A percentile compares a stretch with the other conserved stretches of the same genome.
Conservation (phyloP, 2,888 invertebrate genomes). For the Druceiella hillmani region DNA sequence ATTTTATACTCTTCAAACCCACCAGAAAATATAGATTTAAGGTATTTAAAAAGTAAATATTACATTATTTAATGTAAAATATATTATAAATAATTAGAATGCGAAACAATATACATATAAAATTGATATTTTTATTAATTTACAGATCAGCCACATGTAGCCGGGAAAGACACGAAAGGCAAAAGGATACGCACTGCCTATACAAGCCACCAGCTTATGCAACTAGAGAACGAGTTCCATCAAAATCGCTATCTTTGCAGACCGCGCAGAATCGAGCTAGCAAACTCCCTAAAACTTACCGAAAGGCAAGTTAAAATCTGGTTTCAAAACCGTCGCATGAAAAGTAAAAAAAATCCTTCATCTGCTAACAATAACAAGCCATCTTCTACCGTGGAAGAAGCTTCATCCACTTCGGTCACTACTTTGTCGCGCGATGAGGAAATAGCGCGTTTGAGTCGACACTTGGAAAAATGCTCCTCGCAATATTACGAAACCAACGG, state of each 20-base stretch:
- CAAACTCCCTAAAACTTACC: conserved; percentile 54
- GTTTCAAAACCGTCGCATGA: conserved; percentile 82
- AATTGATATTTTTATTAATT: no score
- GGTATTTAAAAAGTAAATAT: no score
- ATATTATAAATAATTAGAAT: no score
- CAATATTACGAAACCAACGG: no score
- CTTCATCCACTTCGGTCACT: conserved; percentile 25
- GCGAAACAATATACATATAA: no score
- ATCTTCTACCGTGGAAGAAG: conserved; percentile 40
- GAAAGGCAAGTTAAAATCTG: conserved; percentile 79
- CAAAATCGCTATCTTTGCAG: conserved; percentile 62
- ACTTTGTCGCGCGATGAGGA: no score
- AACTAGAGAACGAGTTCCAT: conserved; percentile 65
- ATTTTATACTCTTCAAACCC: no score
- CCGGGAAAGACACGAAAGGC: conserved; percentile 29
- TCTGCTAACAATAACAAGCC: conserved; percentile 45
- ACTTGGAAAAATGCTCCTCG: no score
- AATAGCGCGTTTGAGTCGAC: no score
- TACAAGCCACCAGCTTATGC: conserved; percentile 64
- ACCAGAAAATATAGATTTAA: no score
- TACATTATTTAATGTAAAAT: no score
- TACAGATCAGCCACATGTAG: conserved; percentile 21
- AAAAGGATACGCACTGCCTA: conserved; percentile 71
- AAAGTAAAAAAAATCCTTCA: conserved; percentile 62
- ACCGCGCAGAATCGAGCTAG: conserved; percentile 62